Conservation (phyloP, 1,140 invertebrate species). For the Oryctes rhinoceros region DNA sequence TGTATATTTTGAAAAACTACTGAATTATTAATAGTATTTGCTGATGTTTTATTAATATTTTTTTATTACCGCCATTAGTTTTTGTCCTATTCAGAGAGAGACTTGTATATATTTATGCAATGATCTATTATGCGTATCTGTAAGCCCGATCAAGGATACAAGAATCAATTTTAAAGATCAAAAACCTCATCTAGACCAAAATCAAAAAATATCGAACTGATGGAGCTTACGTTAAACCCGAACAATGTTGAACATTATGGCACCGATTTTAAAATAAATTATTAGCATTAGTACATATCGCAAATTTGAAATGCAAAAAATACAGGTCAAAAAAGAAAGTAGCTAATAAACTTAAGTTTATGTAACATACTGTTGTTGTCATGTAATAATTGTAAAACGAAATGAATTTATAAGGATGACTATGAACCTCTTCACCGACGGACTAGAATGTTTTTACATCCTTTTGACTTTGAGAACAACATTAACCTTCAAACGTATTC, state of each 20-base stretch:
- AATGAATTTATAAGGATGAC: no score
- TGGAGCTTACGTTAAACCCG: no score
- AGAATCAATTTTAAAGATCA: no score
- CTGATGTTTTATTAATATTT: slow-evolving; percentile 2
- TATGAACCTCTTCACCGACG: no score
- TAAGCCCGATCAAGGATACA: background rate
- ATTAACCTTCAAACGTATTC: no score
- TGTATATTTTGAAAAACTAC: background rate
- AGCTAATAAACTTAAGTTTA: background rate
- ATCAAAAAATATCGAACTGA: no score
- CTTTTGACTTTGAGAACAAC: no score
- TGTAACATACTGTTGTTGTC: background rate
- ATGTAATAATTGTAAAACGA: slow-evolving; percentile 1
- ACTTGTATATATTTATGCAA: background rate
- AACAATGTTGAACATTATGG: no score
- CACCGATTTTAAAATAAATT: no score
- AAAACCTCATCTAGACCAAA: no score
- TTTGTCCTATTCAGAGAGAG: background rate
- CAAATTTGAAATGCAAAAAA: slow-evolving; percentile 26
- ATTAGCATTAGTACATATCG: background rate
- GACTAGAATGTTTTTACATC: no score
- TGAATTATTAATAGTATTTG: background rate
- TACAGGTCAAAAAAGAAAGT: slow-evolving; percentile 17
- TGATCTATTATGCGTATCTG: background rate
- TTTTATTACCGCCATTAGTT: background rate